Conservation (phyloP, 2,113 vertebrate genomes). For the Sander vitreus region DNA sequence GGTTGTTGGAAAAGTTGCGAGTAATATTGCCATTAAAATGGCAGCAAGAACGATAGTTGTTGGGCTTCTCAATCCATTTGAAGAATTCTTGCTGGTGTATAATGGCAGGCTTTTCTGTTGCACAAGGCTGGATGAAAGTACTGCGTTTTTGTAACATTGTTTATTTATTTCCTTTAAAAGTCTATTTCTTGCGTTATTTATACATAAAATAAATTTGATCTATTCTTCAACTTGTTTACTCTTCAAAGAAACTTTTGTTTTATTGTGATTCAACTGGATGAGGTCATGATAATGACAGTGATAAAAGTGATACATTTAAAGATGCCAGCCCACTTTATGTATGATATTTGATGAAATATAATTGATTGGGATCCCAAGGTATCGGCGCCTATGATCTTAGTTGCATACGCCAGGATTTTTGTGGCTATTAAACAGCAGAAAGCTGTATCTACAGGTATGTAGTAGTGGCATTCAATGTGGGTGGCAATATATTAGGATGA, state of each 20-base stretch:
- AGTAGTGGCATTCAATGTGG: neutral
- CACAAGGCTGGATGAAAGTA: slow-evolving; percentile 59
- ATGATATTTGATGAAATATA: slow-evolving; percentile 23
- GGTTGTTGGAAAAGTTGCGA: slow-evolving; percentile 67
- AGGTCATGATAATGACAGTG: slow-evolving; percentile 8
- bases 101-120: slow-evolving; percentile 62
- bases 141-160: slow-evolving; percentile 42
- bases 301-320: slow-evolving; percentile 28
- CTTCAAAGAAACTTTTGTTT: slow-evolving; percentile 46
- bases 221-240: slow-evolving; percentile 3
- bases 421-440: neutral
- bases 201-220: slow-evolving; percentile 33
- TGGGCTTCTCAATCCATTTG: slow-evolving; percentile 59
- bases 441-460: neutral
- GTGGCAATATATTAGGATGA: neutral
- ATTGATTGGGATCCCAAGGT: neutral
- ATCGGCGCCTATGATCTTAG: neutral
- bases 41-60: slow-evolving; percentile 57
- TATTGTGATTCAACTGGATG: slow-evolving; percentile 40
- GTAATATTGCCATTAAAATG: slow-evolving; percentile 78
- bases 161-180: slow-evolving; percentile 42
- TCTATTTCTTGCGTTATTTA: slow-evolving; percentile 46
- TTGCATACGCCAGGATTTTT: neutral
- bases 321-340: neutral
- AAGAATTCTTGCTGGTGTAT: slow-evolving; percentile 59